phyloP scores from a whole-genome alignment of 2,888 invertebrate species.

The Aproaerema taeniolella region DNA sequence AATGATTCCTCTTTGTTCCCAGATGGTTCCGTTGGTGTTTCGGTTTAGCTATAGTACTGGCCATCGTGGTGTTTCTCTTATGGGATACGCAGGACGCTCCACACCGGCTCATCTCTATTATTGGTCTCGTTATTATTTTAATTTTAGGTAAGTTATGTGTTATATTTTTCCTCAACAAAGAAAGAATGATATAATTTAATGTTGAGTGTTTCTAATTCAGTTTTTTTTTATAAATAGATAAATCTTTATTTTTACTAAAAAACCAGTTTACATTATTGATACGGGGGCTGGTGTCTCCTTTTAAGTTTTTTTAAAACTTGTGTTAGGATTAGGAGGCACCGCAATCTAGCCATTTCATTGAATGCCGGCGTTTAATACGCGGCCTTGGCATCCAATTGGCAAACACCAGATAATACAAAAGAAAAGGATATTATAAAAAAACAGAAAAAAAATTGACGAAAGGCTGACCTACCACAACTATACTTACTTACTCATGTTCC shows the following conservation, averaged over 20 bases:
- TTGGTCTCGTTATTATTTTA: conserved; percentile 81
- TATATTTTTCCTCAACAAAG: no score
- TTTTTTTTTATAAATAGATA: not conserved
- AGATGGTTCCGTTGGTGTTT: conserved; percentile 68
- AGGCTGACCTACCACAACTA: no score
- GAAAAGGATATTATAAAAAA: no score
- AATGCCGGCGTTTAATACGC: no score
- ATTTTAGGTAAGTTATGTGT: conserved; percentile 43
- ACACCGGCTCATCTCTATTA: conserved; percentile 81
- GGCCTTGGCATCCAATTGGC: no score
- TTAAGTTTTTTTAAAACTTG: no score
- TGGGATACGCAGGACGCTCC: conserved; percentile 78
- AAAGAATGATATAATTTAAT: no score
- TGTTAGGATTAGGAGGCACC: no score
- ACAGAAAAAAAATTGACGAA: no score
- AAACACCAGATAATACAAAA: no score
- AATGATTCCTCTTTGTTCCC: conserved; percentile 11
- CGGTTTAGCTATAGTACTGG: conserved; percentile 57
- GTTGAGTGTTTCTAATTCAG: not conserved
- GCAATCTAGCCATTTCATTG: no score
- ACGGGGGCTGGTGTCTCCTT: not conserved
- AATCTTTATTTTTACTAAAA: not conserved
- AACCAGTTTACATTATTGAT: not conserved
- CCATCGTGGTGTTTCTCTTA: conserved; percentile 77
- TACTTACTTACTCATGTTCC: no score